Percentiles rank a stretch among this genome's conserved stretches.
Conservation (phyloP, 2,113 vertebrate species). For the mouse (Mus musculus) region DNA sequence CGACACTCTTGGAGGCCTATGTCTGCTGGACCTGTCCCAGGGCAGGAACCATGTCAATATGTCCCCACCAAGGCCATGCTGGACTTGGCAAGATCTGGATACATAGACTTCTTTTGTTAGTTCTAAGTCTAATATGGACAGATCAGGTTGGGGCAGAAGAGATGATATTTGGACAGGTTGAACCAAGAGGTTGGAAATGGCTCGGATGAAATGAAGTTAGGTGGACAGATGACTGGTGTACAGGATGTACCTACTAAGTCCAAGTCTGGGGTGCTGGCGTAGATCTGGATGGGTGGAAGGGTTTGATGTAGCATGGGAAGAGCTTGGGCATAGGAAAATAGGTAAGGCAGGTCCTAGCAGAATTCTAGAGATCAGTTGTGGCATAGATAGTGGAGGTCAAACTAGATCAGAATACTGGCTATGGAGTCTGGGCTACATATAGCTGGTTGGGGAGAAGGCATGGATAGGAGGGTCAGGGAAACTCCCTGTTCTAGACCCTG, state of each 20-base stretch:
- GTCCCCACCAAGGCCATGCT: too few relatives aligned
- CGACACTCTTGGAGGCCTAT: too few relatives aligned
- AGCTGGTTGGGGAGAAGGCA: background rate
- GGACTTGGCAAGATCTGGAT: too few relatives aligned
- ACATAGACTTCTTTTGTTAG: background rate
- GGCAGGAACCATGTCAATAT: too few relatives aligned
- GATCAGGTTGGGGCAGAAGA: background rate
- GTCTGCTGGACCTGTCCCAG: too few relatives aligned
- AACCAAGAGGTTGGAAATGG: background rate
- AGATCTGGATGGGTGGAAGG: background rate
- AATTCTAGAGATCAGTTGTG: background rate
- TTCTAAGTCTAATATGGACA: background rate
- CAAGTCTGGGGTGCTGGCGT: background rate
- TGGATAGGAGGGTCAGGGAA: background rate
- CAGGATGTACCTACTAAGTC: too few relatives aligned
- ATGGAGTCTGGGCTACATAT: background rate
- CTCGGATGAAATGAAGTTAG: background rate
- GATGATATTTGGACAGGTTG: background rate
- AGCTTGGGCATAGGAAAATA: background rate
- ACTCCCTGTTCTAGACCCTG: background rate
- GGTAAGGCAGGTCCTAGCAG: background rate
- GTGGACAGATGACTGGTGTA: background rate
- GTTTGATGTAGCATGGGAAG: background rate
- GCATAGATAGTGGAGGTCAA: background rate
- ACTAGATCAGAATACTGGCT: background rate